phyloP scores from a whole-genome alignment of 2,797 vertebrate genomes.

The Acrocephalus scirpaceus region DNA sequence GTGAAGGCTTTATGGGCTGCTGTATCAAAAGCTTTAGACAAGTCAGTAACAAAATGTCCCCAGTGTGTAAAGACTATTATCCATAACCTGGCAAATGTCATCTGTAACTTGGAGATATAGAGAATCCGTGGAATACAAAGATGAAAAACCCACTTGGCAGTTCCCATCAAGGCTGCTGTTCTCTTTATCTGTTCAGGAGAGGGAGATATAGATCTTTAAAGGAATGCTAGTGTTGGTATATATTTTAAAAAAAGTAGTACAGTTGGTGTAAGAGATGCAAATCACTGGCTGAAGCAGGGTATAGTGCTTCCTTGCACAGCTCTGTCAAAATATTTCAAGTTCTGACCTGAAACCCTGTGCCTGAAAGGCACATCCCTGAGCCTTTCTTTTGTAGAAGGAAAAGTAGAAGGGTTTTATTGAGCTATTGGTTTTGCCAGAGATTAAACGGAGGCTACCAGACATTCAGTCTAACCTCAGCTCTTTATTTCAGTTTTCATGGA shows the following conservation, averaged over 20 bases:
- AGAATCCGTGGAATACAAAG: slow-evolving; percentile 33
- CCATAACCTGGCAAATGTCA: slow-evolving; percentile 62
- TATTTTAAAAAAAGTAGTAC: neutral
- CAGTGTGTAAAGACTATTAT: slow-evolving; percentile 55
- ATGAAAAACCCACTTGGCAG: slow-evolving; percentile 23
- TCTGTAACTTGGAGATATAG: slow-evolving; percentile 59
- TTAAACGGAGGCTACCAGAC: neutral
- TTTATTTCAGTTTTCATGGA: neutral
- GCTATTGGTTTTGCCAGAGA: neutral
- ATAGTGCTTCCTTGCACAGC: neutral
- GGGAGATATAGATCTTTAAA: slow-evolving; percentile 60
- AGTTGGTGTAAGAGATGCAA: neutral
- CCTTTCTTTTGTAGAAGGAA: neutral
- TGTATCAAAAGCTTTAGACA: slow-evolving; percentile 71
- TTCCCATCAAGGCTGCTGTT: slow-evolving; percentile 41
- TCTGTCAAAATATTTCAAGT: neutral
- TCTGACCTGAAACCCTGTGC: neutral
- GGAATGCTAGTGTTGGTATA: slow-evolving; percentile 8
- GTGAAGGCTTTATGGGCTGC: slow-evolving; percentile 54
- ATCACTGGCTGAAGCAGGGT: neutral
- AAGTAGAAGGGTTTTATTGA: neutral
- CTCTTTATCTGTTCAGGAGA: slow-evolving; percentile 50
- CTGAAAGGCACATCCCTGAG: neutral
- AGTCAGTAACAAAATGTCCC: slow-evolving; percentile 63
- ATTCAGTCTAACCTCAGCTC: neutral